Base-by-base conservation (phyloP, 2,797 vertebrate species). In the Oreonectes daqikongensis region DNA sequence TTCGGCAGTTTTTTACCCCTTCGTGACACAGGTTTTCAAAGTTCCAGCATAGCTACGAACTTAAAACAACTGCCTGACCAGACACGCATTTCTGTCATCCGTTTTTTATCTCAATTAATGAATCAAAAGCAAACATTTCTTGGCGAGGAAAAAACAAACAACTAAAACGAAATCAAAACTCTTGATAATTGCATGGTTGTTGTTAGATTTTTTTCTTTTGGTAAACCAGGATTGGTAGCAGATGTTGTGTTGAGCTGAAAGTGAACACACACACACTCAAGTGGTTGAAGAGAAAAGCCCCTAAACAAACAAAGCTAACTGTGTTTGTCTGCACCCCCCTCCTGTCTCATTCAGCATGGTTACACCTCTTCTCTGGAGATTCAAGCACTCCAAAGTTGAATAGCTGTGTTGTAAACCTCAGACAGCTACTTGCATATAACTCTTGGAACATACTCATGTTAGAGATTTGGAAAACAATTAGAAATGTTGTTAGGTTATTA, bases 221-320 rank as follows among this genome's bases (percentile, higher is more conserved):
- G 81, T 84, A 84, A 86, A 77, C 79, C 78, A 55, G 82, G 82
- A 92, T 92, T 90, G 86, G 89, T 93, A 89, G 87, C 91, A 93
- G 89, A 92, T 93, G 90, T 91, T 89, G 84, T 91, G 85, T 87
- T 61, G 77, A 87, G 81, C 88, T 86, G 87, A 86, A 89, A 86
- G 75, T 71, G 85, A 89, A 87, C 86, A 86, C 87, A 90, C 86
- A 55, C 52, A 57, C 5, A 87, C 87, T 88, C 69, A 85, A 82
- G 82, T 44, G 66, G 44, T 38, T 46, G 38, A 71, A 38, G 53
- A 57, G 84, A 82, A 72, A 88, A 85, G 89, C n/a, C 15, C 26
- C 46, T 75, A 90, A 90, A 90, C 85, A 90, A 92, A 93, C 89
- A 91, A 90, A 91, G 87, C 86, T 14, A 84, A 79, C 86, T 88